Evolutionary conservation across 2,113 vertebrate species (phyloP).

Genomic region (Empidonax traillii): DNA sequence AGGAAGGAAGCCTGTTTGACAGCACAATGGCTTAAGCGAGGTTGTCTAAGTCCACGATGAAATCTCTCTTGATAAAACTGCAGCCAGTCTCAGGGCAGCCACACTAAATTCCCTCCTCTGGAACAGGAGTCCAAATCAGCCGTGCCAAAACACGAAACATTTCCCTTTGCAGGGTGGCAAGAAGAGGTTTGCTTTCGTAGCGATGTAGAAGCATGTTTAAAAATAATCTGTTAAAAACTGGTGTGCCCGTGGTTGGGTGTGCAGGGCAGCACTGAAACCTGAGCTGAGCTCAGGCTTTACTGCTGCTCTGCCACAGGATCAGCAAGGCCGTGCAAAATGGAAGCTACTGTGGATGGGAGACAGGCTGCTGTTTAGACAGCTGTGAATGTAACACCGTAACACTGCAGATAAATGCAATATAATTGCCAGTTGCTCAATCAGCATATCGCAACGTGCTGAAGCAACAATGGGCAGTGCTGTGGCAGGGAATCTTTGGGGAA

Average conservation of each 20-base stretch:
- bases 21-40: not conserved
- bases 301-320: not conserved
- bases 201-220: not conserved
- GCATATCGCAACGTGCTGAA: not conserved
- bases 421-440: not conserved
- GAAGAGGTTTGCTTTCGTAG: not conserved
- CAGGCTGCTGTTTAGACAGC: not conserved
- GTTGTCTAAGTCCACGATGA: not conserved
- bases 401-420: not conserved
- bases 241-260: not conserved
- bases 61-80: not conserved
- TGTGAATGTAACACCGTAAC: not conserved
- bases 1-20: slow-evolving; percentile 47
- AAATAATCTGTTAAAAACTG: not conserved
- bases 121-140: not conserved
- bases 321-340: not conserved
- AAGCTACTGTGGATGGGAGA: not conserved
- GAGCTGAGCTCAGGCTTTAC: not conserved
- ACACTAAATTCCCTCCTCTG: not conserved
- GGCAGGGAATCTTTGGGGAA: not conserved
- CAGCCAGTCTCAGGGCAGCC: not conserved
- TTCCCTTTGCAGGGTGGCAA: not conserved
- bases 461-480: not conserved
- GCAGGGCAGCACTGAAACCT: not conserved
- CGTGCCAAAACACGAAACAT: not conserved